Evolutionary conservation across 2,888 invertebrate genomes (phyloP).

Genomic region (Apodemia duryi): DNA sequence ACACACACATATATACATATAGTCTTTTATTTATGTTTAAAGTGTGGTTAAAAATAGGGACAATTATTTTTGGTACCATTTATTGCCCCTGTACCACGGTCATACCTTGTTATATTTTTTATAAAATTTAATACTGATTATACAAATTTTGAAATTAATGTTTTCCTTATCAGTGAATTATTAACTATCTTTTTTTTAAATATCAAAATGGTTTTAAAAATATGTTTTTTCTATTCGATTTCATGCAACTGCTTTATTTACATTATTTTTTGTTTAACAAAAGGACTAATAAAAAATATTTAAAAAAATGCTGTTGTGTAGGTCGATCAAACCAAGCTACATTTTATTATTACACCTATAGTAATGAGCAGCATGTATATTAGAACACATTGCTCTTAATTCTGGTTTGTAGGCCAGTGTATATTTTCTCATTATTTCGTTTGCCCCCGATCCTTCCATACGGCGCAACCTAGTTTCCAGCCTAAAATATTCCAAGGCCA

Average conservation of each 20-base stretch:
- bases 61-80: no score
- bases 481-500: constrained; percentile 53
- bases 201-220: no score
- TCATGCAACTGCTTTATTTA: neutral
- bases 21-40: no score
- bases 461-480: constrained; percentile 51
- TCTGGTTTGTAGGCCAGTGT: constrained; percentile 22
- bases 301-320: neutral
- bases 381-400: constrained; percentile 4
- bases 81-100: no score
- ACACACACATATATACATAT: no score
- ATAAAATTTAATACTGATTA: no score
- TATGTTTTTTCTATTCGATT: no score
- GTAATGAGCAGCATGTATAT: neutral
- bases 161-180: no score
- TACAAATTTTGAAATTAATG: no score
- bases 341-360: neutral
- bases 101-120: no score
- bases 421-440: constrained; percentile 31
- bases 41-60: no score
- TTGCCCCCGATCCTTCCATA: constrained; percentile 46
- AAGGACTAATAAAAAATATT: neutral
- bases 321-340: neutral
- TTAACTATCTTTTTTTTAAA: no score
- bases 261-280: neutral